Evolutionary conservation across 23 tunicate genomes (phyloP), one percentile per base, ranked within the genome.

Genomic region (Trididemnum nubilum): DNA sequence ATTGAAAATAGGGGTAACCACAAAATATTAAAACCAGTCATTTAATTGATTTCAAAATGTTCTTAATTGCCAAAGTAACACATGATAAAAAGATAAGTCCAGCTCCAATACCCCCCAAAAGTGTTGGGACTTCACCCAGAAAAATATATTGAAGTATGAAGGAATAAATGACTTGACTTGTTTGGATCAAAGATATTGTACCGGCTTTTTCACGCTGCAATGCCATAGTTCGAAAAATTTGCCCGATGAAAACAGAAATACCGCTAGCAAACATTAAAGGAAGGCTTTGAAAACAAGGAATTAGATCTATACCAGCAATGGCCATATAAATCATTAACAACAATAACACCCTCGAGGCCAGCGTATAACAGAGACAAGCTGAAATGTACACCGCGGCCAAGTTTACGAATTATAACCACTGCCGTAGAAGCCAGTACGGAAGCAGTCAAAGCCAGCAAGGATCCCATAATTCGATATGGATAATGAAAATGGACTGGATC

Each of bases 151-250:
- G 84, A 37, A 64, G 29, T 12, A 64, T n/a, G 36, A 36, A 80
- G 61, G 84, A 80, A 80, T 64, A 65, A 22, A 80, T 36, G 0
- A 80, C 84, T 65, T 80, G 58, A n/a, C 73, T 65, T 1, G 84
- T 64, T 61, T 64, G 71, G 26, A 80, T 61, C 61, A 80, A 39
- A 1, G 84, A 29, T 31, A 80, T 66, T 2, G 84, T 25, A 1
- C 84, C 84, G 0, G 84, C 84, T 23, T 61, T 61, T 65, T 80
- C 75, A 31, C 71, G 49, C 35, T 80, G 84, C 75, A 80, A 40
- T 0, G 84, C 84, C 34, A 80, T 29, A 25, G 84, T 80, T 9
- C 34, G 34, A 7, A 65, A 80, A 22, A 37, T 31, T 44, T 34
- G 71, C 25, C 49, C 63, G 24, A 80, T 9, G 34, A 64, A 63